Percentiles rank a stretch among this genome's conserved stretches.
Evolutionary conservation across 2,113 vertebrate genomes (phyloP).

Genomic region (Hemiprocne comata): DNA sequence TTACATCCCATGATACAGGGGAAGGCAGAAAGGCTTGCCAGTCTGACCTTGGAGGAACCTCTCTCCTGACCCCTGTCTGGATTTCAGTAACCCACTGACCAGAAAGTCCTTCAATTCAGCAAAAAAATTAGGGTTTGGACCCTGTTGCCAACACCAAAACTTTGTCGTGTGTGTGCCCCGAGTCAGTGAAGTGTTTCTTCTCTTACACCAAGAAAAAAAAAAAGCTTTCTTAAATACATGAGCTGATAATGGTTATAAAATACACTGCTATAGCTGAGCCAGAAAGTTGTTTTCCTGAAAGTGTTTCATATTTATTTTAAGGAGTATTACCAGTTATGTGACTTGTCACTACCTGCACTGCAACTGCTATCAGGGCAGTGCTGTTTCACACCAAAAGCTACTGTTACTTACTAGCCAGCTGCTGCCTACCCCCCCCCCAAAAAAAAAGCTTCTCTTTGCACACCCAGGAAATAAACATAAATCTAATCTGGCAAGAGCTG

Average conservation of each 20-base stretch:
- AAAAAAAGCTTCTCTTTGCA: too few species aligned
- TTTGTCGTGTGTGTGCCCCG: fast-evolving
- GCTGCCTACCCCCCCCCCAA: too few species aligned
- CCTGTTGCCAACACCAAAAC: neutral
- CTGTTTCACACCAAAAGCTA: neutral
- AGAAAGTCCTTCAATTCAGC: neutral
- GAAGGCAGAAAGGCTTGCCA: constrained; percentile 47
- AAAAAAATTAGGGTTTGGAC: neutral
- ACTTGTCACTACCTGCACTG: neutral
- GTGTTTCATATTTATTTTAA: constrained; percentile 5
- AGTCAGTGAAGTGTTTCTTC: neutral
- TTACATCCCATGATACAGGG: constrained; percentile 58
- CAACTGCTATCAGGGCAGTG: neutral
- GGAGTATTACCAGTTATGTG: neutral
- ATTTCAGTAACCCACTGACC: neutral
- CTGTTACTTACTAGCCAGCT: neutral
- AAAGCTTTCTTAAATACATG: neutral
- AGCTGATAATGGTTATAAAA: neutral
- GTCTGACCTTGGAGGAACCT: constrained; percentile 48
- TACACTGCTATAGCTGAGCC: neutral
- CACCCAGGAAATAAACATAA: neutral
- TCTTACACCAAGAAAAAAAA: neutral
- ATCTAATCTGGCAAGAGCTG: neutral
- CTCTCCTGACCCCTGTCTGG: neutral
- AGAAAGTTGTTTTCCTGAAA: constrained; percentile 1